Evolutionary conservation across 2,888 invertebrate genomes (phyloP), one percentile per base, ranked within the genome.

Genomic region (Acanthacorydalis orientalis): DNA sequence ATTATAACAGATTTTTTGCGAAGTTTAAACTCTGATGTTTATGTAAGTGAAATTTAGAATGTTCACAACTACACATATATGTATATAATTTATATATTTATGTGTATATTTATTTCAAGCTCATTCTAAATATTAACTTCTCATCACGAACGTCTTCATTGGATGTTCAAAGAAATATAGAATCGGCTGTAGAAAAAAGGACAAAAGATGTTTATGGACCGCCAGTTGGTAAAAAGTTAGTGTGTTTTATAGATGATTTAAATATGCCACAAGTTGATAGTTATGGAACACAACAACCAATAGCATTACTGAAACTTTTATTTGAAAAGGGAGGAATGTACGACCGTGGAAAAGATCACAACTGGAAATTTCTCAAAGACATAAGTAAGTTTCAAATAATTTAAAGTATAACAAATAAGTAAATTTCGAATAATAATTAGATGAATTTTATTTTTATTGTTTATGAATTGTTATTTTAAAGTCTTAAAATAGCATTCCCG

Each of bases 261-360:
- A 91, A 92, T 61, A 92, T 92, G 91, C 92, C 93, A 33, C 75
- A 81, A 65, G 81, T 83, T 42, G 88, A 89, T 59, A 78, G 75
- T 0, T 92, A 92, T 60, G 92, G 92, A 0, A 92, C 91, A 0
- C 93, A 93, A 59, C 93, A 93, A 59, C 92, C 93, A 0, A 89
- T 92, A 54, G 93, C 92, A 0, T 67, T 93, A 35, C 65, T 95
- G n/a, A 93, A 92, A 62, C 67, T 91, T 10, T 64, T 95, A n/a
- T 78, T 93, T 51, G 91, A 93, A 64, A 76, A 80, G 51, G 84
- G 84, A 48, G 93, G 93, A 14, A 79, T 91, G 64, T 93, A 89
- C 60, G 90, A 90, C 64, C 71, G 90, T 47, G 87, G 83, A 31
- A 89, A 88, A 62, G 89, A 91, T 59, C 73, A 92, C 6, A 86